Evolutionary conservation across 2,113 vertebrate species (phyloP).

Genomic region (Agelaius phoeniceus): DNA sequence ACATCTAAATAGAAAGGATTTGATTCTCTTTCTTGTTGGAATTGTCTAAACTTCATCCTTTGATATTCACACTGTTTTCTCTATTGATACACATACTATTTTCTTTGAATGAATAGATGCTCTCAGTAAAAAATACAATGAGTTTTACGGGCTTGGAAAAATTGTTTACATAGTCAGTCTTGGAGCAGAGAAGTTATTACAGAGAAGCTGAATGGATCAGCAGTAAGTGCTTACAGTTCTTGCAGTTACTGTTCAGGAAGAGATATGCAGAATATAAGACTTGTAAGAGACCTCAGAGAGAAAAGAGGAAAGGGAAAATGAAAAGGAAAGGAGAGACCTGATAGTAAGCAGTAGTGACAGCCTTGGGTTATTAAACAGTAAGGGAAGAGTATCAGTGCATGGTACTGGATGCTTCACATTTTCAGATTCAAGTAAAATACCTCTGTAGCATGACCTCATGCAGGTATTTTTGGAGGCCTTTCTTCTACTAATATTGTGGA

Average conservation of each 20-base stretch:
- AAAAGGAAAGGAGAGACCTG: neutral
- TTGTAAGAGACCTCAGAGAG: neutral
- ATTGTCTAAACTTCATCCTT: neutral
- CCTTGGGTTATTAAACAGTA: neutral
- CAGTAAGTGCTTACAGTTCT: neutral
- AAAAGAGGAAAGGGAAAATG: neutral
- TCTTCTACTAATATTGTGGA: neutral
- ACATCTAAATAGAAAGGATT: neutral
- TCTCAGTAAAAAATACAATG: neutral
- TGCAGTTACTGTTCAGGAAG: neutral
- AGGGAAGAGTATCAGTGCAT: neutral
- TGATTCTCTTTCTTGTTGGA: neutral
- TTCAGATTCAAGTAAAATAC: neutral
- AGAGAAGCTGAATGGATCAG: neutral
- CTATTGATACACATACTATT: neutral
- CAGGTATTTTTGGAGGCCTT: neutral
- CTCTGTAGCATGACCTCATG: neutral
- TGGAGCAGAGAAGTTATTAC: neutral
- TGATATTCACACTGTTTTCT: neutral
- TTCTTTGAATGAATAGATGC: slow-evolving; percentile 1
- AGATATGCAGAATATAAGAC: neutral
- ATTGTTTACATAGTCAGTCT: neutral
- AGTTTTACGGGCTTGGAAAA: neutral
- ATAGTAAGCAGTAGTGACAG: neutral
- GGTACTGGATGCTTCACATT: neutral